These are phyloP conservation scores for Omphaloscelis lunosa DNA, from an alignment of 2,888 invertebrate genomes.

Conservation along the genomic window DNA sequence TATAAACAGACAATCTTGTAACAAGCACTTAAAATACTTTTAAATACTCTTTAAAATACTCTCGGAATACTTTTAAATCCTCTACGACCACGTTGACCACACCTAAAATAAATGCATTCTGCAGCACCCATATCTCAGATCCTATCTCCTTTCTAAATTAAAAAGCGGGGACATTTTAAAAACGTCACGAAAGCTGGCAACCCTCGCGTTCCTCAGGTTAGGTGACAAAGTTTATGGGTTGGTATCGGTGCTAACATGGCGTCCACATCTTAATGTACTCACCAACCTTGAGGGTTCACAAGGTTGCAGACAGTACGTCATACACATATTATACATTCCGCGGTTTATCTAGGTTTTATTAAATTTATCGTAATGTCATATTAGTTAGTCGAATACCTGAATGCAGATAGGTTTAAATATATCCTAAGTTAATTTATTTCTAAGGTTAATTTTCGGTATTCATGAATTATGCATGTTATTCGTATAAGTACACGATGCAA, in stretches of 20 bases:
- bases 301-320: slow-evolving; percentile 68
- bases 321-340: slow-evolving; percentile 58
- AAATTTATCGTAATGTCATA: slow-evolving; percentile 59
- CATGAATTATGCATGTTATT: slow-evolving; percentile 20
- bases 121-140: slow-evolving; percentile 52
- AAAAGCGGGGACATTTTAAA: slow-evolving; percentile 54
- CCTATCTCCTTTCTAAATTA: slow-evolving; percentile 56
- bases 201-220: slow-evolving; percentile 38
- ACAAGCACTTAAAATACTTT: not conserved
- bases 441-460: slow-evolving; percentile 46
- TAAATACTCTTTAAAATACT: slow-evolving; percentile 24
- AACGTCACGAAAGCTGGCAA: slow-evolving; percentile 33
- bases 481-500: not conserved
- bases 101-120: slow-evolving; percentile 49
- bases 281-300: slow-evolving; percentile 66
- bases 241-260: slow-evolving; percentile 51
- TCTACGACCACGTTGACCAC: not conserved
- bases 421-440: slow-evolving; percentile 2
- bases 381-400: slow-evolving; percentile 43
- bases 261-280: slow-evolving; percentile 66
- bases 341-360: slow-evolving; percentile 59
- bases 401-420: slow-evolving; percentile 33
- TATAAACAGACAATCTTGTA: slow-evolving; percentile 11
- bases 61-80: slow-evolving; percentile 8
- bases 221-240: slow-evolving; percentile 61